phyloP scores from a whole-genome alignment of 2,888 invertebrate genomes.

The Tetragonula carbonaria region DNA sequence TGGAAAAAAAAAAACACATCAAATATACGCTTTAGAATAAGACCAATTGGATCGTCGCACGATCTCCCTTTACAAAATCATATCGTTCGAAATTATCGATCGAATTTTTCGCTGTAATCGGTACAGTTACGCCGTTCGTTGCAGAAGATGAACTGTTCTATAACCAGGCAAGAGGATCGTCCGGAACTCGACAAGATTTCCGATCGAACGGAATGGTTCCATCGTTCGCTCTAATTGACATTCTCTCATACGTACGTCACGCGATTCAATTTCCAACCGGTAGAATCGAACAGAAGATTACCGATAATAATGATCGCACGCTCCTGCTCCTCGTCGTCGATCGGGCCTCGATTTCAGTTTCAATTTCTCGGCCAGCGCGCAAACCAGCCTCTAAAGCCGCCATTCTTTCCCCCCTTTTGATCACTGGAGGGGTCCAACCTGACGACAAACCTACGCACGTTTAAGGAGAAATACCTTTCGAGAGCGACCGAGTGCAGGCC shows the following conservation, averaged over 20 bases:
- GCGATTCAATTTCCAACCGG: neutral
- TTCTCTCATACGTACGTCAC: neutral
- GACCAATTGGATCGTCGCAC: no score
- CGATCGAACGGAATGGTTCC: neutral
- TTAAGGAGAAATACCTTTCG: slow-evolving; percentile 17
- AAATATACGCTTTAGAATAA: no score
- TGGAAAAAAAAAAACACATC: no score
- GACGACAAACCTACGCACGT: neutral
- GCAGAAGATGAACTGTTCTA: neutral
- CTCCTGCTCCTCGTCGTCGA: neutral
- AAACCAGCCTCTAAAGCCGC: slow-evolving; percentile 5
- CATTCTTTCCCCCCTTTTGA: neutral
- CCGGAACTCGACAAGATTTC: neutral
- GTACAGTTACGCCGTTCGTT: no score
- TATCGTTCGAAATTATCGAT: no score
- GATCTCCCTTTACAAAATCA: no score
- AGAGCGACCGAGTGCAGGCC: slow-evolving; percentile 5
- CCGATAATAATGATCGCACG: slow-evolving; percentile 3
- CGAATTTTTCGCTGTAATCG: no score
- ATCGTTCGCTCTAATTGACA: neutral
- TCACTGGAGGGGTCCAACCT: neutral
- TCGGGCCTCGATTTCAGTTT: slow-evolving; percentile 26
- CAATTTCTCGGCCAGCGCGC: slow-evolving; percentile 27
- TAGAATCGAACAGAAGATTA: slow-evolving; percentile 4
- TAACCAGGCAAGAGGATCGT: neutral